Evolutionary conservation across 2,888 invertebrate genomes (phyloP), one percentile per base, ranked within the genome.

Genomic region (Drosophila quinaria): DNA sequence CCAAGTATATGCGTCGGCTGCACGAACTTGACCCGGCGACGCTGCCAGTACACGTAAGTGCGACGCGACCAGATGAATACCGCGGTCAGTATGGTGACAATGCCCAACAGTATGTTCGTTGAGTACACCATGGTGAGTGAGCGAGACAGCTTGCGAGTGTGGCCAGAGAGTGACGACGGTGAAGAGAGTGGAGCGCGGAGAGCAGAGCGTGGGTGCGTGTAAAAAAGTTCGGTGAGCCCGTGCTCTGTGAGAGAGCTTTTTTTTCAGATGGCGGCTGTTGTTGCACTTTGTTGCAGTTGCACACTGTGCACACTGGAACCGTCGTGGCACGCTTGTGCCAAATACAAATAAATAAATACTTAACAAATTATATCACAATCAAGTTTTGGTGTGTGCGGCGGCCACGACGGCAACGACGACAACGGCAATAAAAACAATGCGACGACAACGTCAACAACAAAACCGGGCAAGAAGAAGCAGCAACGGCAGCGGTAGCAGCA

Each of bases 31-130:
- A 94, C 82, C 15, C 93, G 92, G 0, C 90, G 90, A 1, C 91
- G 89, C 68, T 90, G 92, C 93, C 88, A 92, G 59, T 91, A 92
- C 35, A 89, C 87, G 50, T 90, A 91, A 56, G 96, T 88, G 80
- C 92, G 92, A n/a, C 91, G 81, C 59, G 91, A 91, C 81, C 92
- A 87, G 44, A 89, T 80, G 49, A 91, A 81, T 42, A 91, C 78
- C 0, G 76, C 87, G 44, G 91, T 89, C 65, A 90, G 55, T 55
- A 91, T 59, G 55, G 91, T 91, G 35, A 91, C 82, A 33, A 90
- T 89, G 49, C 74, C 80, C 62, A 91, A 83, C 73, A 91, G 74
- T 63, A 90, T 85, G 58, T 85, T 91, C 37, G 91, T 90, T 42
- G 90, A 89, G 74, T 91, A 90, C 13, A 89, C 91, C 91, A 91